Percentiles rank a stretch among this genome's conserved stretches.
Conservation (phyloP, 2,797 vertebrate species). For the Enteromius treurensis region DNA sequence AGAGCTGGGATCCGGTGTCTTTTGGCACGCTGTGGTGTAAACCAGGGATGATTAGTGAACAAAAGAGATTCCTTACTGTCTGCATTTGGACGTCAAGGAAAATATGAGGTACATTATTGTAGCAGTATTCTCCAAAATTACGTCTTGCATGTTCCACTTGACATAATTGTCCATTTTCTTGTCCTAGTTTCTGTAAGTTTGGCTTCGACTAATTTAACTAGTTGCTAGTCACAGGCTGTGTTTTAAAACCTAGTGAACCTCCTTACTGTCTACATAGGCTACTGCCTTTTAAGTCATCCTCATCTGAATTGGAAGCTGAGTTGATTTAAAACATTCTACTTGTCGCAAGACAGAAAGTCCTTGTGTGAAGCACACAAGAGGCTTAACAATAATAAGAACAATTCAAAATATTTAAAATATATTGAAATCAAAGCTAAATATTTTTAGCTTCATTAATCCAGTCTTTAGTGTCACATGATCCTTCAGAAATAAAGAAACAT, state of each 20-base stretch:
- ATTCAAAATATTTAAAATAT: too few relatives aligned
- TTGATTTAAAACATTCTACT: not conserved
- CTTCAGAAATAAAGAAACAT: not conserved
- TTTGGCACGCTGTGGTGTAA: not conserved
- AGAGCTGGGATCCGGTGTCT: not conserved
- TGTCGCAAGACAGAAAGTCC: too few relatives aligned
- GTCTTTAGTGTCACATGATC: not conserved
- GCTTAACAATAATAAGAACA: too few relatives aligned
- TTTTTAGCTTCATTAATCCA: not conserved
- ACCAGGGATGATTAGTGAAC: not conserved
- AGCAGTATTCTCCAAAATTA: not conserved
- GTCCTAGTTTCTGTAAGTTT: not conserved
- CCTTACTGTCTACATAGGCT: not conserved
- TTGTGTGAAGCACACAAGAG: not conserved
- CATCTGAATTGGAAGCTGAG: not conserved
- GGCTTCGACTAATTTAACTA: not conserved
- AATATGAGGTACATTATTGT: not conserved
- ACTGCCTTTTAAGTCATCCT: not conserved
- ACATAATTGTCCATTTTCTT: not conserved
- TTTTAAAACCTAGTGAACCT: not conserved
- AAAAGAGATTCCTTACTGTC: not conserved
- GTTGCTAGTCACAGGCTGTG: not conserved
- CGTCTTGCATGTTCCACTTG: not conserved
- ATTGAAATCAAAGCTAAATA: not conserved
- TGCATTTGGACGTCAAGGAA: constrained; percentile 4